phyloP scores from a whole-genome alignment of 2,797 vertebrate species.

The Tangara arthus region DNA sequence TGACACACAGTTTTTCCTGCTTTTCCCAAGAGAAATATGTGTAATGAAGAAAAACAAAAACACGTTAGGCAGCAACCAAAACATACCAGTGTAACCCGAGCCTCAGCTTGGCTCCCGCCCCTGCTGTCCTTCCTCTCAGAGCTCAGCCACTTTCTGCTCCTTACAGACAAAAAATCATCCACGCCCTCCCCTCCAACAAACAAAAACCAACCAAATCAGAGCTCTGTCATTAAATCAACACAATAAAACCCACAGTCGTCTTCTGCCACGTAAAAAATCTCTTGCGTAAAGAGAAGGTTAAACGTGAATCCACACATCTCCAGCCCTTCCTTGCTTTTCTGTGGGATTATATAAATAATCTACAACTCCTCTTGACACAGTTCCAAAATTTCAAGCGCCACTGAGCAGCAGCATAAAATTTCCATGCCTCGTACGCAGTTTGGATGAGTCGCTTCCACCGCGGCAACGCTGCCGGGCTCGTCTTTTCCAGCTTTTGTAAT shows the following conservation, averaged over 20 bases:
- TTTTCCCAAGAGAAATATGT: constrained; percentile 51
- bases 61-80: constrained; percentile 59
- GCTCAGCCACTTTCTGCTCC: constrained; percentile 21
- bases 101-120: constrained; percentile 3
- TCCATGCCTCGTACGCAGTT: fast-evolving
- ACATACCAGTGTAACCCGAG: constrained; percentile 39
- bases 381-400: background rate
- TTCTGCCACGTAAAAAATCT: background rate
- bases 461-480: fast-evolving
- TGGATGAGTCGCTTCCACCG: background rate
- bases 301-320: fast-evolving
- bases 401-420: background rate
- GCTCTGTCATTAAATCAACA: background rate
- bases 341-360: background rate
- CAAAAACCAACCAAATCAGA: background rate
- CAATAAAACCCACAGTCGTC: background rate
- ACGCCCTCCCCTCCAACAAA: background rate
- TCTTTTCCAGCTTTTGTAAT: background rate
- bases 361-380: background rate
- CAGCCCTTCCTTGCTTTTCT: background rate
- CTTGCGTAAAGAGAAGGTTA: background rate
- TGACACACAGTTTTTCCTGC: constrained; percentile 28
- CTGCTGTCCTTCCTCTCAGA: constrained; percentile 34
- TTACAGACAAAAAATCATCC: background rate
- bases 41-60: constrained; percentile 62